Percentiles rank a stretch among this genome's conserved stretches.
Evolutionary conservation across 2,888 invertebrate species (phyloP).

Genomic region (Tetheella fluctuosa): DNA sequence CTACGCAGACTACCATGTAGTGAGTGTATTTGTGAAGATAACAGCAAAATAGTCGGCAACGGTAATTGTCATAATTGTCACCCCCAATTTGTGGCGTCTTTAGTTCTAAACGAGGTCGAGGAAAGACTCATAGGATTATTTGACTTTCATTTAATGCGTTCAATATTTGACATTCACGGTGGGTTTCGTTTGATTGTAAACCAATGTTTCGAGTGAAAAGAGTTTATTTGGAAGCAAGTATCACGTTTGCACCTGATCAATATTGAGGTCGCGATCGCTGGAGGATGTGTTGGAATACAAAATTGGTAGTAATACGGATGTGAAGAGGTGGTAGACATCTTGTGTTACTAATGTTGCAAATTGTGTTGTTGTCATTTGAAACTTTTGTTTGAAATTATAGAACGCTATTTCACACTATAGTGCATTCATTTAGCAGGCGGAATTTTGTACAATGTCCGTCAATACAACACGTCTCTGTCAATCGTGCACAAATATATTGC

Average conservation of each 20-base stretch:
- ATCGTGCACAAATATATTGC: too few relatives aligned
- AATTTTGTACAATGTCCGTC: too few relatives aligned
- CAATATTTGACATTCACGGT: background rate
- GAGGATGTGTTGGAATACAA: conserved; percentile 56
- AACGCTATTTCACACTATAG: background rate
- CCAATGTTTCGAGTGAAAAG: conserved; percentile 71
- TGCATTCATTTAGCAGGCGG: too few relatives aligned
- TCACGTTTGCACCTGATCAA: conserved; percentile 66
- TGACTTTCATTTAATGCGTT: background rate
- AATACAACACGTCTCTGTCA: too few relatives aligned
- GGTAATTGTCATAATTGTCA: conserved; percentile 4
- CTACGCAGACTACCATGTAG: background rate
- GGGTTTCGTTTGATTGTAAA: conserved; percentile 41
- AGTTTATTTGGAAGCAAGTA: conserved; percentile 54
- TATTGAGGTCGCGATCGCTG: conserved; percentile 63
- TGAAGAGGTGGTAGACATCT: conserved; percentile 28
- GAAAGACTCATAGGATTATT: background rate
- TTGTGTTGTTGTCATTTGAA: background rate
- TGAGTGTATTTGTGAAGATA: conserved; percentile 3
- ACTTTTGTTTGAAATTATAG: background rate
- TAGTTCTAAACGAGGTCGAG: conserved; percentile 8
- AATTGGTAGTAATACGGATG: conserved; percentile 58
- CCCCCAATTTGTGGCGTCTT: background rate
- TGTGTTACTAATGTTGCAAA: conserved; percentile 6
- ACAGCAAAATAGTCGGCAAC: background rate